Percentiles rank a stretch among this genome's conserved stretches.
Evolutionary conservation across 2,113 vertebrate genomes (phyloP).

Genomic region (Nycticryphes semicollaris): DNA sequence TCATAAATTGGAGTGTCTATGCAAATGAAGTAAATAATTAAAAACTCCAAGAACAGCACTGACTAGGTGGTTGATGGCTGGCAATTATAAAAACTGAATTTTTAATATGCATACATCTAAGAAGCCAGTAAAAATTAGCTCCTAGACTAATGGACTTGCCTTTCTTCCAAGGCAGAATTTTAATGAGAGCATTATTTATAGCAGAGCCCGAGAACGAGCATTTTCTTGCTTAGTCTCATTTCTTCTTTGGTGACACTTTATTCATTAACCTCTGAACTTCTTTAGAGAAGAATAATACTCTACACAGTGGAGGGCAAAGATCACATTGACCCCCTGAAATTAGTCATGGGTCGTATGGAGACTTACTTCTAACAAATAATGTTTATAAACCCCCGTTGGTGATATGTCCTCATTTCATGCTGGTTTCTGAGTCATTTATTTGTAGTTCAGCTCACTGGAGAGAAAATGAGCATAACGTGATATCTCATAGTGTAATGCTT

Average conservation of each 20-base stretch:
- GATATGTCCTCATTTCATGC: constrained; percentile 30
- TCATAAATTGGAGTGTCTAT: constrained; percentile 83
- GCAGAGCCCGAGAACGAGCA: constrained; percentile 63
- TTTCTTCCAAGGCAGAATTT: constrained; percentile 81
- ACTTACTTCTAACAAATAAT: constrained; percentile 18
- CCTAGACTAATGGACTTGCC: constrained; percentile 82
- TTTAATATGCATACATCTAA: constrained; percentile 82
- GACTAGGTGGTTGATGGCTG: constrained; percentile 83
- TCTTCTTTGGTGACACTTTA: constrained; percentile 70
- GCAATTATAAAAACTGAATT: constrained; percentile 84
- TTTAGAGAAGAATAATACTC: constrained; percentile 64
- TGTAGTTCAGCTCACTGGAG: background rate
- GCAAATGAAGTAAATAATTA: constrained; percentile 87
- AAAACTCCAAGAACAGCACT: constrained; percentile 79
- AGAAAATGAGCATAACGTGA: background rate
- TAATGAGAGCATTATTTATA: constrained; percentile 84
- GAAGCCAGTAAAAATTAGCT: constrained; percentile 82
- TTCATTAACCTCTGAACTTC: constrained; percentile 77
- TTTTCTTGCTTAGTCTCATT: constrained; percentile 72
- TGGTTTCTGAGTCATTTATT: constrained; percentile 41
- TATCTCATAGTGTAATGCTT: background rate
- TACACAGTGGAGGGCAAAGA: constrained; percentile 63
- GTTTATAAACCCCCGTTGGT: constrained; percentile 2
- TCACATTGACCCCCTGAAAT: constrained; percentile 66
- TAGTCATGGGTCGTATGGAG: constrained; percentile 43